Base-by-base conservation (phyloP, 2,888 invertebrate genomes). In the Micropterix aruncella region DNA sequence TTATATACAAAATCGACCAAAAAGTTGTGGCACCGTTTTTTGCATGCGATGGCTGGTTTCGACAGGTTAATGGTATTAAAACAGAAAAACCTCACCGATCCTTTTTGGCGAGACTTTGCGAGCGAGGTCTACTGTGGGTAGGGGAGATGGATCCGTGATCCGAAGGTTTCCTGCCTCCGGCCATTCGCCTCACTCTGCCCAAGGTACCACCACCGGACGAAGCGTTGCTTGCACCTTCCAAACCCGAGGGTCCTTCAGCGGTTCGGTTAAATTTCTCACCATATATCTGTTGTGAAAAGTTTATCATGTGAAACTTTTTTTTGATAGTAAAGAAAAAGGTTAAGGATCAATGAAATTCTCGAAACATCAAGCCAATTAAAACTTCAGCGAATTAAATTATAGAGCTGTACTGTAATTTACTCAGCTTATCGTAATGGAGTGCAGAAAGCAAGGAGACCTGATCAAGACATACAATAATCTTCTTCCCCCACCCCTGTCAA, bases 81-180 rank as follows among this genome's bases (percentile, higher is more conserved):
- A n/a, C n/a, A n/a, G n/a, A n/a, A n/a, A n/a, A n/a, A n/a, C n/a
- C 14, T 55, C 57, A 80, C 79, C 74, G 79, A 57, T 80, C 80
- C 52, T 76, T 79, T 51, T 75, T 77, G 1, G 79, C 78, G 19
- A 83, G 67, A 56, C 84, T 85, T 56, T 88, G 87, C 79, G 0
- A 88, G 87, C 0, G 88, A 88, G 1, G 84, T 78, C 55, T 82
- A n/a, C n/a, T n/a, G 81, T 0, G 79, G 82, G 59, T 84, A 85
- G 27, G 80, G 12, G 27, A 27, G 5, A 27, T 27, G 27, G 27
- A 27, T 5, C 27, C 77, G 57, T 87, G 87, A 56, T 89, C 88
- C 0, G 88, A 88, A 1, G 86, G 75, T 57, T 89, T 89, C 7
- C 88, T 64, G 51, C 68, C 73, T 48, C 73, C 77, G 27, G 27